Evolutionary conservation across 2,888 invertebrate species (phyloP).

Genomic region (Habroteleia sp.): DNA sequence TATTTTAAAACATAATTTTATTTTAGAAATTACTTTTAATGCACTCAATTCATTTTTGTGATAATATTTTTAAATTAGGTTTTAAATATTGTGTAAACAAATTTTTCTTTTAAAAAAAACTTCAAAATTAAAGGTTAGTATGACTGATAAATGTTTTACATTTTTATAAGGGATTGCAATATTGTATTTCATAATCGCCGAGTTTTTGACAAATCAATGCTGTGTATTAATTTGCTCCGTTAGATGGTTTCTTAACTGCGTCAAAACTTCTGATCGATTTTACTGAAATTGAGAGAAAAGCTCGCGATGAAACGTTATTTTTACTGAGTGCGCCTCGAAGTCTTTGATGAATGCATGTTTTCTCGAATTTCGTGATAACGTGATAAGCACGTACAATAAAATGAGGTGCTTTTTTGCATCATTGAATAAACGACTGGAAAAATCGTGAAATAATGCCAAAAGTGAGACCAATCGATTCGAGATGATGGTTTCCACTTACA

Average conservation of each 20-base stretch:
- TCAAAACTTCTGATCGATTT: constrained; percentile 26
- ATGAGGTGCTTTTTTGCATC: not conserved
- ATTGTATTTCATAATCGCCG: not conserved
- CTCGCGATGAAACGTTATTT: constrained; percentile 12
- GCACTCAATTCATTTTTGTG: too few relatives aligned
- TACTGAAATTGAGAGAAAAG: constrained; percentile 4
- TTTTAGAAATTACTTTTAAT: too few relatives aligned
- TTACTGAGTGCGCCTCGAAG: not conserved
- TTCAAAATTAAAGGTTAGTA: too few relatives aligned
- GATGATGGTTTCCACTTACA: constrained; percentile 1
- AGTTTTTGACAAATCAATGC: constrained; percentile 9
- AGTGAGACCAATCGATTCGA: not conserved
- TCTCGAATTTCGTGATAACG: constrained; percentile 10
- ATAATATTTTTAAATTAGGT: too few relatives aligned
- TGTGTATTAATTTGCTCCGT: constrained; percentile 8
- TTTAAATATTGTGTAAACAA: too few relatives aligned
- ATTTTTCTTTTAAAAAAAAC: too few relatives aligned
- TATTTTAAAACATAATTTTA: too few relatives aligned
- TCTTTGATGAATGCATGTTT: constrained; percentile 26
- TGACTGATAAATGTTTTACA: too few relatives aligned
- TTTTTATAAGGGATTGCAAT: too few relatives aligned
- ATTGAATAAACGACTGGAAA: not conserved
- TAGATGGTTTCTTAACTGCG: constrained; percentile 6
- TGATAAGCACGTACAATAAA: constrained; percentile 21
- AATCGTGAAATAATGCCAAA: not conserved